phyloP scores from a whole-genome alignment of 2,797 vertebrate species.

The Lemur catta region DNA sequence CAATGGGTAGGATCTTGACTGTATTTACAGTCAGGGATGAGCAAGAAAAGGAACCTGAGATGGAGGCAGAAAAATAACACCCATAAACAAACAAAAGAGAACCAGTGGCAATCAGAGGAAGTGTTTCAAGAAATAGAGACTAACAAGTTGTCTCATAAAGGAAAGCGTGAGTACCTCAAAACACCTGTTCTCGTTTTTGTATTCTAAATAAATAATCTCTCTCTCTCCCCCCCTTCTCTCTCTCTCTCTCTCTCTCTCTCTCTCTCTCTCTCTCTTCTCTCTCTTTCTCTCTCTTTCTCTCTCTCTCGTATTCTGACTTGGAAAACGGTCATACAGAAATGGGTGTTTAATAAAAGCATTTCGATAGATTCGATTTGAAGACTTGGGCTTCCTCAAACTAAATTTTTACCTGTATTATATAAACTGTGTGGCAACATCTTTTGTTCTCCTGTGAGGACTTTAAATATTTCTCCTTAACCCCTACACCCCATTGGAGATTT shows the following conservation, averaged over 20 bases:
- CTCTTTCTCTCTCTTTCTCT: fast-evolving
- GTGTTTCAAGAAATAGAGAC: neutral
- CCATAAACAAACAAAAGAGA: neutral
- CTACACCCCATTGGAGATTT: neutral
- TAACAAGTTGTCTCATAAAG: neutral
- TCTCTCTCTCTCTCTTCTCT: neutral
- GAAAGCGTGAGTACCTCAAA: neutral
- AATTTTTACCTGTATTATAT: neutral
- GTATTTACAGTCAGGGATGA: neutral
- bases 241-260: neutral
- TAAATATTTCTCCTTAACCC: neutral
- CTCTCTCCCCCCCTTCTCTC: neutral
- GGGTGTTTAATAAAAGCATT: neutral
- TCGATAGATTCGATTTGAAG: neutral
- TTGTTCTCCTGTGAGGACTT: neutral
- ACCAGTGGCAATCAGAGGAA: neutral
- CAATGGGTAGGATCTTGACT: neutral
- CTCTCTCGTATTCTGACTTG: neutral
- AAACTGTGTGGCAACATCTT: neutral
- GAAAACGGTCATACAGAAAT: neutral
- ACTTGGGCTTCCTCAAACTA: neutral
- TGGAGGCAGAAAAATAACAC: neutral
- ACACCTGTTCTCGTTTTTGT: neutral
- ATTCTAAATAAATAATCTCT: neutral
- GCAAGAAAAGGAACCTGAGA: neutral